A percentile compares a stretch with the other conserved stretches of the same genome.
Conservation (phyloP, 2,888 invertebrate genomes). For the Napeogenes sylphis region DNA sequence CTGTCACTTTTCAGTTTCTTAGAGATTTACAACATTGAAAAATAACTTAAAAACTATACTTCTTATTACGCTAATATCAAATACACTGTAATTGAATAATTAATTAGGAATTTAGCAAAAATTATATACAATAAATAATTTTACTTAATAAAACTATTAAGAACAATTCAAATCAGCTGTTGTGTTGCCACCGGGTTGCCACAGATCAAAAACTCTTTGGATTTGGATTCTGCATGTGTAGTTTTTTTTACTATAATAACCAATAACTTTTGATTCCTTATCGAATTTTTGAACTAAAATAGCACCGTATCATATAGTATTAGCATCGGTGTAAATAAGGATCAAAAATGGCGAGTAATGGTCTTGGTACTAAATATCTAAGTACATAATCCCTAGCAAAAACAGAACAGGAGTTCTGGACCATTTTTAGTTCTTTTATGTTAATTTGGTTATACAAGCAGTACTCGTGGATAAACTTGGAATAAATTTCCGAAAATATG, state of each 20-base stretch:
- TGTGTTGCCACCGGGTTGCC: too few relatives aligned
- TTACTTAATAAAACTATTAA: too few relatives aligned
- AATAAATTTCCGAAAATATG: slow-evolving; percentile 35
- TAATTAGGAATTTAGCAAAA: too few relatives aligned
- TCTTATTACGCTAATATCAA: too few relatives aligned
- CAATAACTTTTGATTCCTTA: slow-evolving; percentile 14
- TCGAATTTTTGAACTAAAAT: slow-evolving; percentile 31
- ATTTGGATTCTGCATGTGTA: too few relatives aligned
- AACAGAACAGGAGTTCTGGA: slow-evolving; percentile 35
- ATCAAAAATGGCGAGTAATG: slow-evolving; percentile 29
- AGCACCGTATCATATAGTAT: slow-evolving; percentile 27
- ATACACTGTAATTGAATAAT: too few relatives aligned
- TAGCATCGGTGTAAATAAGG: slow-evolving; percentile 30
- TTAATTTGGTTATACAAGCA: slow-evolving; percentile 35
- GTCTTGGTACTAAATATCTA: slow-evolving; percentile 21
- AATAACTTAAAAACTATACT: too few relatives aligned
- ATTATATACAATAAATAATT: too few relatives aligned
- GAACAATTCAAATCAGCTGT: too few relatives aligned
- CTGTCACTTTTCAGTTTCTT: too few relatives aligned
- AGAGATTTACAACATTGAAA: too few relatives aligned
- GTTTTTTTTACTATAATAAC: slow-evolving; percentile 9
- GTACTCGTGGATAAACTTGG: slow-evolving; percentile 33
- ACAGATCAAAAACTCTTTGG: too few relatives aligned
- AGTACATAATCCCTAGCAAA: slow-evolving; percentile 32
- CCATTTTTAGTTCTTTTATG: slow-evolving; percentile 34